Evolutionary conservation across 2,888 invertebrate genomes (phyloP), one percentile per base, ranked within the genome.

Genomic region (Bellardia bayeri): DNA sequence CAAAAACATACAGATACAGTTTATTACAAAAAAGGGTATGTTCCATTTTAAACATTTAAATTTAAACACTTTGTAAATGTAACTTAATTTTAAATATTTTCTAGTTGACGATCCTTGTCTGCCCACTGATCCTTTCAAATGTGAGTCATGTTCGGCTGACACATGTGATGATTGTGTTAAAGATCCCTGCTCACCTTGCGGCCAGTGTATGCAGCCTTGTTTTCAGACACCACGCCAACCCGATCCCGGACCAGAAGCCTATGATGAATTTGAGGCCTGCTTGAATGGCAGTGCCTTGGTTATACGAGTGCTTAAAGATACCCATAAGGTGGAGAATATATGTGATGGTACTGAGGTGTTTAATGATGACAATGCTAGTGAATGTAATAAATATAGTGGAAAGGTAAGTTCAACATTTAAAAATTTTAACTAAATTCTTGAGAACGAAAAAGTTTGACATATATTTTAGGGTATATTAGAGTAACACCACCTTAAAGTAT

Each of bases 201-300:
- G 90, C 49, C 76, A 78, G 6, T 82, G 81, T 30, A 51, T 89
- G 45, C 89, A 89, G 30, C 90, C 91, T 0, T 92, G 92, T 85
- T 90, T 91, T 75, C 89, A 91, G 37, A 89, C 90, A 37, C 89
- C 91, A 5, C 87, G 86, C 5, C 88, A 87, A 37, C 91, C 90
- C 0, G 91, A 91, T 40, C 91, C 91, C n/a, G 92, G 92, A 8
- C 91, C 92, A 0, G 93, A 93, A 16, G 92, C 91, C 5, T 94
- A 92, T 66, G 93, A 94, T 58, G 93, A 93, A 85, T 94, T 94
- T 82, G 93, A 94, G 88, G 94, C 94, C 0, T 91, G 91, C 69
- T 89, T 93, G 2, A 93, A 93, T 89, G 94, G 93, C 61, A 93
- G 93, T 79, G 92, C 92, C 14, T 88, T 94, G 5, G 91, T 91